Evolutionary conservation across 2,113 vertebrate species (phyloP), one percentile per base, ranked within the genome.

Genomic region (Dromas ardeola): DNA sequence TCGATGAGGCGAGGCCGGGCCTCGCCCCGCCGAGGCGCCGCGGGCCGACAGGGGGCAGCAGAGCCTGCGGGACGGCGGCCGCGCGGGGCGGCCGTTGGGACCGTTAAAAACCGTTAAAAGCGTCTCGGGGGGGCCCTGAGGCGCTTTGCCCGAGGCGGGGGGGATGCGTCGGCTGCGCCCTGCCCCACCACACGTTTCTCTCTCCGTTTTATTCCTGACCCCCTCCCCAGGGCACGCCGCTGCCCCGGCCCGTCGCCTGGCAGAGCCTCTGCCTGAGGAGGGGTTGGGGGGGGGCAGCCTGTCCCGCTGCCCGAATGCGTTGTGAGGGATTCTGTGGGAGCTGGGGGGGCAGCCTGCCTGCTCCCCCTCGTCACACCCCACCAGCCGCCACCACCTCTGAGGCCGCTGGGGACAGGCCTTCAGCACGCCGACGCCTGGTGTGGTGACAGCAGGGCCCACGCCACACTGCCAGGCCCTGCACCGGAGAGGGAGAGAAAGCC

Each of bases 1-100:
- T 98, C 97, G 83, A 98, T 98, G 98, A 97, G 97, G 98, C 98
- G 88, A 93, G 98, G 97, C 98, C 97, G 92, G 98, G 98, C 97
- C 95, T 97, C 14, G 63, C 53, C 81, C 34, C 47, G 47, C 67
- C 22, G 38, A 40, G 55, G 55, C 55, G 55, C 29, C 45, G 45
- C 15, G 40, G 45, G 72, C 97, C 98, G 97, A 95, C 8, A 98
- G 98, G 97, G 98, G 98, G 98, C 98, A 96, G 87, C 96, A 96
- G 85, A 98, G 97, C 94, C 98, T 92, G 86, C 47, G 79, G 63
- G 36, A 95, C 72, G n/a, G 56, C 49, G 20, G 20, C 10, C 12
- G 18, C 43, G 29, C 25, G 36, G 5, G 2, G 55, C 22, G 18
- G 56, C 62, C 56, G 63, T 36, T 43, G 42, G 9, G 2, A 2